These are phyloP conservation scores for Sarcophilus harrisii DNA, from an alignment of 2,797 vertebrate species.

Conservation along the genomic window DNA sequence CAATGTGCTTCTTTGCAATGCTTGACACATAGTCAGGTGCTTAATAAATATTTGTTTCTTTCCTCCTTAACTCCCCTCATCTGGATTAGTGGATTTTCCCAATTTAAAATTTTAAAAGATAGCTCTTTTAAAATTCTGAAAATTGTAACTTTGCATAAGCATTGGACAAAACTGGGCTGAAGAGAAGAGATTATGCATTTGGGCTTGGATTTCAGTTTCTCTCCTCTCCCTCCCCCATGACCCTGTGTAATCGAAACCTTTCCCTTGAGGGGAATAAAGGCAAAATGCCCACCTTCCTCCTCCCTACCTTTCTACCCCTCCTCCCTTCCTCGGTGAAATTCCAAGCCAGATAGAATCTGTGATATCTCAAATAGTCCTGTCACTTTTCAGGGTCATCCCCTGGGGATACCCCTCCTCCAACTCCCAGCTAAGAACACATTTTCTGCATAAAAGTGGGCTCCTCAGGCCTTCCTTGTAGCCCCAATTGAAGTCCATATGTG, in stretches of 20 bases:
- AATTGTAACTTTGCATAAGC: not conserved
- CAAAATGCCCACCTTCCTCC: not conserved
- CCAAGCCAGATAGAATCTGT: slow-evolving; percentile 40
- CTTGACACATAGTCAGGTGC: not conserved
- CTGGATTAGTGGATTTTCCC: not conserved
- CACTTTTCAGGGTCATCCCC: slow-evolving; percentile 44
- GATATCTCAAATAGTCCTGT: slow-evolving; percentile 62
- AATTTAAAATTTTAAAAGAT: not conserved
- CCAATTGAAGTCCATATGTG: not conserved
- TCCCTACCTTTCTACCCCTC: not conserved
- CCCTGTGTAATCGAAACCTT: slow-evolving; percentile 19
- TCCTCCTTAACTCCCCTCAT: not conserved
- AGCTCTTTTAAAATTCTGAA: not conserved
- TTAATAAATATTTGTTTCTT: not conserved
- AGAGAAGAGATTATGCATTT: not conserved
- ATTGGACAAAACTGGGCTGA: not conserved
- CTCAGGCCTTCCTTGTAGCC: not conserved
- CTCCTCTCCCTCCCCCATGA: fast-evolving
- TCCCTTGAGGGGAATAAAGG: slow-evolving; percentile 16
- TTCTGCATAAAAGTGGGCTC: not conserved
- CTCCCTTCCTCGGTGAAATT: slow-evolving; percentile 36
- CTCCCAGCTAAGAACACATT: not conserved
- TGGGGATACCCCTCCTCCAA: slow-evolving; percentile 21
- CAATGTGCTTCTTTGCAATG: not conserved
- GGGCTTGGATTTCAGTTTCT: not conserved